Evolutionary conservation across 2,113 vertebrate genomes (phyloP), one percentile per base, ranked within the genome.

Genomic region (Acanthisitta chloris): DNA sequence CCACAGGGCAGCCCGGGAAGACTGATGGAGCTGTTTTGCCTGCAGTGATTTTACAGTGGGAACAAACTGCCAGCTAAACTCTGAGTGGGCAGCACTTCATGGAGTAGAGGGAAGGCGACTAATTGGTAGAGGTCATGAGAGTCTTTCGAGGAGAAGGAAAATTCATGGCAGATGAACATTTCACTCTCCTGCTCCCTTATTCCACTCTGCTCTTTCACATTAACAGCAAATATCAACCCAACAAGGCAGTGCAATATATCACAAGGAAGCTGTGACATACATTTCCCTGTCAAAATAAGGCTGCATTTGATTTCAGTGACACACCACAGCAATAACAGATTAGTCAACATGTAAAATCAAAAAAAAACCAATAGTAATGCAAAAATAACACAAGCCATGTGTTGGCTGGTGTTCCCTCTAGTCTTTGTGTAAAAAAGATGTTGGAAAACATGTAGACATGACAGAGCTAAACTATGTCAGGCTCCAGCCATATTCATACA

Each of bases 381-480:
- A 58, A 66, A 88, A 92, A 46, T 88, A 96, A 93, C 38, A 52
- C 34, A 66, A 90, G 67, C 34, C 82, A 90, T 2, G 1, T 86
- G 90, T 77, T 90, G 76, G n/a, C 49, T 65, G 40, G 55, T 26
- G 25, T 43, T 54, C 52, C 29, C 31, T 46, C 20, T 36, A 71
- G 55, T 9, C 69, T 70, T 87, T 83, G 45, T 28, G 66, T 61
- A 66, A 84, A 93, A 84, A 74, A 74, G 51, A 84, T 74, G 51
- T 54, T 71, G 52, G 61, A 87, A 88, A 90, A 58, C 8, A 10
- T 6, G 33, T 48, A 66, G 46, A 73, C 21, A 15, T 55, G 79
- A 85, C 70, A 90, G 58, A 93, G 12, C 65, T 87, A 10, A 38
- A 72, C 88, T 57, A 72, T 17, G 36, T 36, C 71, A 69, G 66